phyloP scores from a whole-genome alignment of 2,113 vertebrate species.

The Suncus etruscus region DNA sequence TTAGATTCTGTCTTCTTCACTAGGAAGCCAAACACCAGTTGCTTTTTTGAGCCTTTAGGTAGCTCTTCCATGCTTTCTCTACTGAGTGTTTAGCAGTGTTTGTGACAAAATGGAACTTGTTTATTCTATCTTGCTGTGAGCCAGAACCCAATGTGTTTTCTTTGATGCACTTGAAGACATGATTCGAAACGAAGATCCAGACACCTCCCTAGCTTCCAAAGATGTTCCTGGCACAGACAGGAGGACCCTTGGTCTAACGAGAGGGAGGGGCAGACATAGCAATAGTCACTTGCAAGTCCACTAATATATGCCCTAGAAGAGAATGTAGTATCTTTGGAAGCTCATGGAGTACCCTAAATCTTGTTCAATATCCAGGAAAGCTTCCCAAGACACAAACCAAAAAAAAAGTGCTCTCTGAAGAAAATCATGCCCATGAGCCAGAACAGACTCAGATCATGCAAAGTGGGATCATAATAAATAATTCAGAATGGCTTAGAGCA shows the following conservation, averaged over 20 bases:
- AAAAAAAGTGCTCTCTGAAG: background rate
- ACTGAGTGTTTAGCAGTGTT: background rate
- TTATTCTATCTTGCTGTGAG: background rate
- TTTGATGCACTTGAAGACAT: slow-evolving; percentile 14
- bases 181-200: background rate
- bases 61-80: background rate
- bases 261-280: background rate
- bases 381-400: background rate
- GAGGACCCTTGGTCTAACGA: background rate
- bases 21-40: background rate
- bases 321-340: background rate
- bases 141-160: background rate
- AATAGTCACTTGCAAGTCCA: background rate
- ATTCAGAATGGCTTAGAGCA: background rate
- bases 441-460: background rate
- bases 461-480: background rate
- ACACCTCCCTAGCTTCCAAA: background rate
- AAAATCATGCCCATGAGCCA: background rate
- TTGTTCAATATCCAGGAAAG: background rate
- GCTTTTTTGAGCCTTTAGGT: background rate
- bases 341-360: background rate
- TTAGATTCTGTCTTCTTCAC: background rate
- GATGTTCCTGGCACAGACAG: background rate
- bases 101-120: background rate
- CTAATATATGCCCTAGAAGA: too few relatives aligned